Evolutionary conservation across 2,797 vertebrate genomes (phyloP), one percentile per base, ranked within the genome.

Genomic region (Anabas testudineus): DNA sequence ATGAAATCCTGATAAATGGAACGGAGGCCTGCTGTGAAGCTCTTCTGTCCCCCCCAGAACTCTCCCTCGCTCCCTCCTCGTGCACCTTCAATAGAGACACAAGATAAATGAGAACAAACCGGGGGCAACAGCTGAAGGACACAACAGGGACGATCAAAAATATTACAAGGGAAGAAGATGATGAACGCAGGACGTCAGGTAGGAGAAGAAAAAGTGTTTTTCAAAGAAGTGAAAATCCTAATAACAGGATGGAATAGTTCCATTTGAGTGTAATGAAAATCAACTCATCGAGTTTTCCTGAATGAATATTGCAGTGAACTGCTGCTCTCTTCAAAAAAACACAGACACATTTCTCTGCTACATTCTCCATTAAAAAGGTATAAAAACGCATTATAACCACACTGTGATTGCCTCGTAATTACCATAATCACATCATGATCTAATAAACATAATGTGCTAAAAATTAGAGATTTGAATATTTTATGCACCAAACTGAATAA

Each of bases 1-100:
- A 47, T 80, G 80, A 90, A 90, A 83, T 82, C 78, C 78, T 70
- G 87, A 90, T 86, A 81, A 90, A 90, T 90, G 87, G 81, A 88
- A 47, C 19, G 41, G 80, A 37, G 72, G 56, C 85, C 79, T 3
- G 73, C 88, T 91, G 87, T 72, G 81, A 86, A 55, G 82, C 89
- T 77, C 81, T 78, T 86, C 83, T 67, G 64, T 81, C 69, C 71
- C 47, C 41, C 71, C 43, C 41, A 42, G 3, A 46, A 10, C 28
- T 12, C 55, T 3, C 68, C 19, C 57, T 8, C 47, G 52, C 46
- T 66, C 52, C 61, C 46, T 41, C 54, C 67, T 59, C 54, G 12
- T 66, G 63, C 82, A 65, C 76, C 73, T 77, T 83, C 62, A 85
- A 52, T 77, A 74, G 69, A 84, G 73, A 78, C 60, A 22, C 49